Conservation (phyloP, 2,888 invertebrate species). For the Drosophila recens region DNA sequence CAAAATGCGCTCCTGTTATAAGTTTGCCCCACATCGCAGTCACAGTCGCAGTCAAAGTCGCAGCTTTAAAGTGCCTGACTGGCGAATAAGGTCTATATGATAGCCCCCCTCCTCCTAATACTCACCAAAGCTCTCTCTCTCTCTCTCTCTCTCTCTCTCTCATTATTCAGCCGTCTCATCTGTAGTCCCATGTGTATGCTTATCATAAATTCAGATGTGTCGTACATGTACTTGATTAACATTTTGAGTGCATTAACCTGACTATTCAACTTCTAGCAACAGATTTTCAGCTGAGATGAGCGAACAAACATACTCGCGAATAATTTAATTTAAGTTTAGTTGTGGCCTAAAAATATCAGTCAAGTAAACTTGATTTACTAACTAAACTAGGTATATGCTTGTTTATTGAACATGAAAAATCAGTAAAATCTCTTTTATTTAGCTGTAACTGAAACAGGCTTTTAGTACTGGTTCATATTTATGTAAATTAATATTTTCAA, state of each 20-base stretch:
- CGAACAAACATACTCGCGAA: background rate
- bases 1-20: conserved; percentile 53
- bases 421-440: background rate
- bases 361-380: background rate
- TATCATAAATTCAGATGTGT: conserved; percentile 76
- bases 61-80: conserved; percentile 67
- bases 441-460: no score
- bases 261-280: conserved; percentile 48
- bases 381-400: background rate
- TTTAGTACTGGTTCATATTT: no score
- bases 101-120: conserved; percentile 9
- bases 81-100: conserved; percentile 30
- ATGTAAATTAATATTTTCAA: no score
- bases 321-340: background rate
- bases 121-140: background rate
- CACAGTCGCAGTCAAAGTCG: conserved; percentile 26
- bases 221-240: conserved; percentile 66
- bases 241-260: conserved; percentile 79
- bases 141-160: background rate
- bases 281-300: conserved; percentile 52
- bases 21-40: conserved; percentile 32
- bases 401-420: background rate
- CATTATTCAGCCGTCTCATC: conserved; percentile 8
- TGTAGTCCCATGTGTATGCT: conserved; percentile 67
- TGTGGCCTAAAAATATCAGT: background rate